These are phyloP conservation scores for Cheilosia soror DNA, from an alignment of 2,888 invertebrate genomes.

Conservation along the genomic window DNA sequence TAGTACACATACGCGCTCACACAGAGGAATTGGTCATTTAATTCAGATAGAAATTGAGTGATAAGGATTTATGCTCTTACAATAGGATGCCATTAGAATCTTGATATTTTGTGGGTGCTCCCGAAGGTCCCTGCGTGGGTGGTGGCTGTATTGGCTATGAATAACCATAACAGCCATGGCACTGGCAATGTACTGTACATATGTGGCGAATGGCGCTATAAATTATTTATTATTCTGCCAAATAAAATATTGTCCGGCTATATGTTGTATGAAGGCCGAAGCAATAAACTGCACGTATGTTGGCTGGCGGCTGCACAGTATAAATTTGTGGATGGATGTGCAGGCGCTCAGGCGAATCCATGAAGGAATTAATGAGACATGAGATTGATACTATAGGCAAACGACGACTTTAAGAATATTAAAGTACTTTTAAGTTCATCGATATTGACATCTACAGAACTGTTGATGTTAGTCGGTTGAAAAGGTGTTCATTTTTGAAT, in stretches of 20 bases:
- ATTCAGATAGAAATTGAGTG: constrained; percentile 63
- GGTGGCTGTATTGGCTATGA: constrained; percentile 34
- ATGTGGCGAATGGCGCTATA: constrained; percentile 48
- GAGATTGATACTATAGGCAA: constrained; percentile 13
- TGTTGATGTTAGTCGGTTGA: too few species aligned
- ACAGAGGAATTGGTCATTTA: constrained; percentile 51
- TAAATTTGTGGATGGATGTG: not conserved
- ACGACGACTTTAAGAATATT: constrained; percentile 13
- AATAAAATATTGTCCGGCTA: constrained; percentile 43
- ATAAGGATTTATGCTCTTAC: constrained; percentile 64
- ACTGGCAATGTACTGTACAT: constrained; percentile 18
- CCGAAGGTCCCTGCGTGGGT: constrained; percentile 13
- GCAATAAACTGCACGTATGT: constrained; percentile 53
- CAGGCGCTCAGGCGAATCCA: constrained; percentile 38
- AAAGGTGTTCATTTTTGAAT: too few species aligned
- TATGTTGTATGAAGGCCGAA: not conserved
- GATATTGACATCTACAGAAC: too few species aligned
- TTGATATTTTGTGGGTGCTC: constrained; percentile 53
- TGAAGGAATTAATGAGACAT: constrained; percentile 40
- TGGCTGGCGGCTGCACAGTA: constrained; percentile 16
- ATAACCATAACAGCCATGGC: constrained; percentile 20
- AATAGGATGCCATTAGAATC: constrained; percentile 59
- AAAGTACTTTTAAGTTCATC: not conserved
- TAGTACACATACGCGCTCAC: not conserved
- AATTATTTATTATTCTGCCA: constrained; percentile 62